Conservation (phyloP, 2,888 invertebrate species). For the Ormyrus thymus region DNA sequence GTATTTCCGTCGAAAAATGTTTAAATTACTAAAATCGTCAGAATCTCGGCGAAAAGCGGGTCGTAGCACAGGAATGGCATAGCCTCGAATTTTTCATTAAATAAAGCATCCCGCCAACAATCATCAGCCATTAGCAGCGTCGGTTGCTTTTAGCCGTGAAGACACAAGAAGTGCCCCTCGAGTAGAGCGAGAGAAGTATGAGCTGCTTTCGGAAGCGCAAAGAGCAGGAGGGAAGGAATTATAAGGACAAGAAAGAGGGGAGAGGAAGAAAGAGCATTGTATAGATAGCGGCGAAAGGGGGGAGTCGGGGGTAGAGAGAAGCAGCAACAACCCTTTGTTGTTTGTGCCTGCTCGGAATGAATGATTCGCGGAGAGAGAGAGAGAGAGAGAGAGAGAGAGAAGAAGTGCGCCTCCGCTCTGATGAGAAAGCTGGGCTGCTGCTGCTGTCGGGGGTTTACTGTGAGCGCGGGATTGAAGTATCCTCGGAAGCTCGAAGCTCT, state of each 20-base stretch:
- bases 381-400: constrained; percentile 1
- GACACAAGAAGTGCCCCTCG: not conserved
- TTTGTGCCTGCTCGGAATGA: not conserved
- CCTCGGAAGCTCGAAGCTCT: not conserved
- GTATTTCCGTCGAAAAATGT: no score
- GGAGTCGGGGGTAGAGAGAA: no score
- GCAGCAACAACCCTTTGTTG: constrained; percentile 25
- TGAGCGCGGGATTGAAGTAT: constrained; percentile 19
- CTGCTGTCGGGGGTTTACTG: no score
- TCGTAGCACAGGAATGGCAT: no score
- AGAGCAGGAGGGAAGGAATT: not conserved
- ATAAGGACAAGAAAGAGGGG: constrained; percentile 8
- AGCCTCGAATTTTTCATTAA: constrained; percentile 42
- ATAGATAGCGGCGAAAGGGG: not conserved
- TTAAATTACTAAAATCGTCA: no score
- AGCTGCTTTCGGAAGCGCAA: no score
- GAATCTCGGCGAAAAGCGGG: no score
- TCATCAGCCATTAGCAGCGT: constrained; percentile 53
- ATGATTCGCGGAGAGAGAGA: constrained; percentile 1
- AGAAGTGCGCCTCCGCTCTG: not conserved
- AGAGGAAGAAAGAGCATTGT: not conserved
- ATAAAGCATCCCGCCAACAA: constrained; percentile 53
- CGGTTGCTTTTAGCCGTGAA: not conserved
- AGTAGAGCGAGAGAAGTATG: no score
- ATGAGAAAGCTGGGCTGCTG: no score